Conservation (phyloP, 2,797 vertebrate species). For the Cryptoblepharus egeriae region DNA sequence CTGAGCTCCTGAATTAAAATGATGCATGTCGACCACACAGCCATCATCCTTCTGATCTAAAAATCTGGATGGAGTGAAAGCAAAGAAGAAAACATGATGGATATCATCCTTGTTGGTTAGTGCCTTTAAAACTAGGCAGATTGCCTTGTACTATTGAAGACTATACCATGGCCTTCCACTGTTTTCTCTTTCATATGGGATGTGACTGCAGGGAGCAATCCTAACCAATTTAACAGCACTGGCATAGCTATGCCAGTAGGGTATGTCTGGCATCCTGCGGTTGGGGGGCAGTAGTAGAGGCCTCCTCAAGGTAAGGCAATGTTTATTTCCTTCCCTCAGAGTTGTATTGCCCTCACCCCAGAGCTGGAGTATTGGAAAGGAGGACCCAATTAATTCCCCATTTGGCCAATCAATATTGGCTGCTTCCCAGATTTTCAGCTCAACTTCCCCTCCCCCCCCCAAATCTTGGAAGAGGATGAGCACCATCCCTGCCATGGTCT, state of each 20-base stretch:
- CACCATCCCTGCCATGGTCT: too few species aligned
- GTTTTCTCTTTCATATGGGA: not conserved
- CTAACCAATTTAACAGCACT: too few species aligned
- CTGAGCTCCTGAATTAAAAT: constrained; percentile 94
- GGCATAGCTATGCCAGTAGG: too few species aligned
- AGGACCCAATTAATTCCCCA: not conserved
- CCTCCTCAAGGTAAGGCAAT: too few species aligned
- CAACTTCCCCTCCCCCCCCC: not conserved
- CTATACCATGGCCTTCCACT: not conserved
- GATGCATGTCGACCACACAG: constrained; percentile 95
- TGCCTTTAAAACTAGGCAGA: constrained; percentile 12
- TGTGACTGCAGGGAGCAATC: not conserved
- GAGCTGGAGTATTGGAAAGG: too few species aligned
- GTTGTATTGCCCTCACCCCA: too few species aligned
- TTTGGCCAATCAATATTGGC: not conserved
- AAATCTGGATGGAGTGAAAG: constrained; percentile 74
- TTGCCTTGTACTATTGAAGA: too few species aligned
- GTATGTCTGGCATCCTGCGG: too few species aligned
- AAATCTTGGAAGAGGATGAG: not conserved
- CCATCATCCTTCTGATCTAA: constrained; percentile 92
- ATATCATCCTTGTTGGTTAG: constrained; percentile 21
- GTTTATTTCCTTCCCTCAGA: too few species aligned
- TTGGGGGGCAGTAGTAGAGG: too few species aligned
- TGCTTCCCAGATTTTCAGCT: not conserved
- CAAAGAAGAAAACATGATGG: constrained; percentile 23